Conservation (phyloP, 2,888 invertebrate genomes). For the Cordilura impudica region DNA sequence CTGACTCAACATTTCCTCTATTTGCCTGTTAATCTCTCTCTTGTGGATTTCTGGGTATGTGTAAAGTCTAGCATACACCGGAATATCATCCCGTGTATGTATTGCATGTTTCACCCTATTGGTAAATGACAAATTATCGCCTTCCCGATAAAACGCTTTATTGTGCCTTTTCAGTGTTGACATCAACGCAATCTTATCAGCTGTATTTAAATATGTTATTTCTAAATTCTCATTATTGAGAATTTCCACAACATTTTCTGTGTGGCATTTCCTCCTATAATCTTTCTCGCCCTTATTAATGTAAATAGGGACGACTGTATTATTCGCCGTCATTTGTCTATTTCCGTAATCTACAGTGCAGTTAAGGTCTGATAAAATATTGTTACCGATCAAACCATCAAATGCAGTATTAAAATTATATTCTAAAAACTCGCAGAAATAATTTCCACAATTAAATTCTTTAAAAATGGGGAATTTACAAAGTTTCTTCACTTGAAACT, state of each 20-base stretch:
- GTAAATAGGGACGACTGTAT: slow-evolving; percentile 5
- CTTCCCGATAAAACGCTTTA: background rate
- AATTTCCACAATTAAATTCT: background rate
- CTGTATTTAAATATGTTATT: background rate
- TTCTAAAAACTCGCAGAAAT: slow-evolving; percentile 7
- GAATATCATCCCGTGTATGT: no score
- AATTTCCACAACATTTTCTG: background rate
- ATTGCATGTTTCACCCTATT: slow-evolving; percentile 34
- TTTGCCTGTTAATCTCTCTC: slow-evolving; percentile 2
- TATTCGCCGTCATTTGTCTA: slow-evolving; percentile 2
- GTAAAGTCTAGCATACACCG: background rate
- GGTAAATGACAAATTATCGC: slow-evolving; percentile 39
- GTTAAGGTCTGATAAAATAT: slow-evolving; percentile 8
- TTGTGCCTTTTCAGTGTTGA: background rate
- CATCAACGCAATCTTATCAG: slow-evolving; percentile 12
- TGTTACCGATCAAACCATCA: slow-evolving; percentile 21
- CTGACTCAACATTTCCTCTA: background rate
- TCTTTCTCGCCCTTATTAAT: slow-evolving; percentile 4
- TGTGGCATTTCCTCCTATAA: background rate
- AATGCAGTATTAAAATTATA: background rate
- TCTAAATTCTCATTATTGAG: slow-evolving; percentile 18
- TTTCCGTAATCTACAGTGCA: slow-evolving; percentile 8
- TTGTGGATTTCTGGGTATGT: background rate
- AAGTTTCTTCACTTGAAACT: slow-evolving; percentile 4
- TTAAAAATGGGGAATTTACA: slow-evolving; percentile 28